Base-by-base conservation (phyloP, 2,797 vertebrate species). In the Alosa sapidissima region DNA sequence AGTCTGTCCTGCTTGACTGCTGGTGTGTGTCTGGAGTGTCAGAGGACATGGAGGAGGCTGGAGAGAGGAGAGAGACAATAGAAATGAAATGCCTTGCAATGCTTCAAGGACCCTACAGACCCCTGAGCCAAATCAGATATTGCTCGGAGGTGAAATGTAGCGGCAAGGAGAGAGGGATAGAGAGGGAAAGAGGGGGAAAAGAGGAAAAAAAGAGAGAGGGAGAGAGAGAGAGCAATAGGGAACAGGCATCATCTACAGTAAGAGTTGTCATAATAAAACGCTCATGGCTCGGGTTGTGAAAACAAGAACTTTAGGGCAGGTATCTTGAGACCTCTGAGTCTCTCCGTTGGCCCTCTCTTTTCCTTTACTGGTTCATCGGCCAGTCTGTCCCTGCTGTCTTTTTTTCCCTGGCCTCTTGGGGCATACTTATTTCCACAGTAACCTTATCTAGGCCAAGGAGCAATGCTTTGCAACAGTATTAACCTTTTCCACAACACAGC, bases 1-100 rank as follows among this genome's bases (percentile, higher is more conserved):
- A 81, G 89, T 90, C 89, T 85, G 90, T 93, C 93, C 90, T 89
- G 91, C 91, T 93, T 92, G 93, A 91, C 89, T 89, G 90, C 92
- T 87, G 91, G 87, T 91, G 91, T 91, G 92, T 89, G 91, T 92
- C 90, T 89, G 90, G 90, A 89, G 91, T 91, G 91, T 90, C 52
- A 87, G 89, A 91, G 89, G 88, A 91, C 86, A 89, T 83, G 45
- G 68, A 87, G 84, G 87, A 78, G 82, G 81, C 4, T 83, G 21
- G 84, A 90, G 82, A 81, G 84, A 89, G 86, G 86, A 88, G 83
- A 90, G 87, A 85, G 68, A 83, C 86, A 90, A 92, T 87, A 92
- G 90, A 90, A 93, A 91, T 90, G 84, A 90, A 89, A 92, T 92
- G 91, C 90, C 91, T 92, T 88, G 84, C 86, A 92, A 91, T 92